Evolutionary conservation across 2,888 invertebrate species (phyloP).

Genomic region (Mesorhabditis sp.): DNA sequence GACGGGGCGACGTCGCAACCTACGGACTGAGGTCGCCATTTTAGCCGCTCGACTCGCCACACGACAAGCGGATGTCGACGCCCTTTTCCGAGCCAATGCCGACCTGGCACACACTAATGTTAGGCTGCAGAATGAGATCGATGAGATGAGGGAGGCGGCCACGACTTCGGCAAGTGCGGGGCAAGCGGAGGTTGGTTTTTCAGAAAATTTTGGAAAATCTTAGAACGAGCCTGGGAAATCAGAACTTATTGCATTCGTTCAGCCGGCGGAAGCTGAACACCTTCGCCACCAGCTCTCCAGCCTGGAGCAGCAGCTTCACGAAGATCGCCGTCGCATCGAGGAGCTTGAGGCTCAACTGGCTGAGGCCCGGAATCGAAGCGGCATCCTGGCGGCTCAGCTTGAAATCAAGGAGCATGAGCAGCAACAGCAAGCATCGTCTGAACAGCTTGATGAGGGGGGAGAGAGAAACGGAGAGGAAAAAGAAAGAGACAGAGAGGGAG

Average conservation of each 20-base stretch:
- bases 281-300: background rate
- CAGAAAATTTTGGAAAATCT: background rate
- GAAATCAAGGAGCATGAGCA: background rate
- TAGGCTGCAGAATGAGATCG: constrained; percentile 44
- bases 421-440: background rate
- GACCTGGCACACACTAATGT: constrained; percentile 53
- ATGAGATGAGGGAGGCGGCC: constrained; percentile 27
- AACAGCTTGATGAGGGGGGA: background rate
- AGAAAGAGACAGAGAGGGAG: constrained; percentile 13
- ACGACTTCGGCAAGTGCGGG: constrained; percentile 8
- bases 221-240: too few species aligned
- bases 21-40: constrained; percentile 47
- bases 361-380: background rate
- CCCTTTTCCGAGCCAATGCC: constrained; percentile 50
- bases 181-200: background rate
- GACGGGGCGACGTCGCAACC: constrained; percentile 22
- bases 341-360: background rate
- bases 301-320: background rate
- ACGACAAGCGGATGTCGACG: constrained; percentile 50
- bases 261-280: too few species aligned
- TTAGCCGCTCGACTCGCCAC: constrained; percentile 51
- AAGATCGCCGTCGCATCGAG: background rate
- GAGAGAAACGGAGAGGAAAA: constrained; percentile 13
- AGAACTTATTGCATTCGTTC: too few species aligned
- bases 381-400: background rate